Base-by-base conservation (phyloP, 2,113 vertebrate genomes). In the Psittacus erithacus region DNA sequence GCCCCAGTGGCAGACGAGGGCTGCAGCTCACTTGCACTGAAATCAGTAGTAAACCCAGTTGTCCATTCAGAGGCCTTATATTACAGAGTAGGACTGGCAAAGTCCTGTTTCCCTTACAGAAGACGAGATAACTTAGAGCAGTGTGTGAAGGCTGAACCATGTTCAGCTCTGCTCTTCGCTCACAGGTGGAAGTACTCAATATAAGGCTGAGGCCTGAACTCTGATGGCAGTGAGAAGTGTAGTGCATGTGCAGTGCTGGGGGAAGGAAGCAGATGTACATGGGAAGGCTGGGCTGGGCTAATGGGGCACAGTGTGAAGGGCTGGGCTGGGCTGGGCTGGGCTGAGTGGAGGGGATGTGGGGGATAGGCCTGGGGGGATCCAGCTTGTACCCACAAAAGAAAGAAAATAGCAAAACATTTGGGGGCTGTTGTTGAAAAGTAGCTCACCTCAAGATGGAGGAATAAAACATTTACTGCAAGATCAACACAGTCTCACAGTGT, bases 81-180 rank as follows among this genome's bases (percentile, higher is more conserved):
- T 10, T 0, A 1, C 8, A 39, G 15, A 39, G 33, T 49, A 88
- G 35, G 41, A n/a, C 35, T 28, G 46, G 27, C 19, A 25, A 29
- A 39, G 29, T 29, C 44, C 38, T 11, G 12, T 49, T 75, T 59
- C 33, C 49, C 33, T 35, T 25, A 13, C 5, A 38, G 53, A 35
- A 53, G 33, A 47, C 0, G 4, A 64, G 57, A 22, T 18, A 28
- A 39, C 9, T 3, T 3, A 63, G 8, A 81, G 31, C 47, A 31
- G 2, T 0, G 1, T 0, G 0, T 28, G 12, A 65, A 67, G 38
- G 27, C 44, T 46, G 60, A 43, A 19, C n/a, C 6, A 1, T 1
- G 0, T 35, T 24, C 41, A 18, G 3, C 24, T 25, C 49, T 52
- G 71, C 60, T 67, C 23, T 19, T 60, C 59, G 9, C 0, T 1